Base-by-base conservation (phyloP, 2,113 vertebrate species). In the Cyanoramphus novaezelandiae region DNA sequence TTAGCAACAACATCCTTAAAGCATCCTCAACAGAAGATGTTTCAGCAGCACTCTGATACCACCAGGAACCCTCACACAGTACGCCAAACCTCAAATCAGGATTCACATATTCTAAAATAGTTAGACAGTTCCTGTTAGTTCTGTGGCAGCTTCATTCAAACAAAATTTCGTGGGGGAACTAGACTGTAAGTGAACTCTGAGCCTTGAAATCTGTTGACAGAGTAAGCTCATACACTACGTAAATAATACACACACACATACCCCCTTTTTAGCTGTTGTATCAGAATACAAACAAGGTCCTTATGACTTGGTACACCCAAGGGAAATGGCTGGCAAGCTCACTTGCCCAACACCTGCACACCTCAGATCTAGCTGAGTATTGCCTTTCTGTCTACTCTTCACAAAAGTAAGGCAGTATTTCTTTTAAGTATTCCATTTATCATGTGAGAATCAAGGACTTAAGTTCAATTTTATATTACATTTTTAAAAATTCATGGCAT, bases 401-500 rank as follows among this genome's bases (percentile, higher is more conserved):
- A 67, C 43, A 82, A 67, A 7, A 52, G 8, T 9, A 64, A 11
- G 37, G 53, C n/a, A 70, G 19, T 11, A 5, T 43, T 92, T 86
- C 35, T 67, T 64, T 27, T 10, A 77, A 47, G 16, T 31, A 49
- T 72, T 46, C 17, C 7, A 74, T 72, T 62, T 50, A 77, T n/a
- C 33, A 69, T 6, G 8, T 13, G 9, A 72, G 6, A 49, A 75
- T 78, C 80, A 78, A 89, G 23, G 25, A 80, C 37, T 83, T 47
- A 10, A 63, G 10, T 59, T 81, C 81, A 21, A 72, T 37, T 82
- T 68, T 47, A 18, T 12, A 67, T 39, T 77, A 23, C 0, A 37
- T 35, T 68, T 87, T 41, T 4, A 0, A 15, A 71, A 87, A 71
- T 39, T n/a, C 1, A 55, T 2, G 0, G 7, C 21, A 55, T 25